Conservation (phyloP, 2,113 vertebrate genomes). For the Murina feae region DNA sequence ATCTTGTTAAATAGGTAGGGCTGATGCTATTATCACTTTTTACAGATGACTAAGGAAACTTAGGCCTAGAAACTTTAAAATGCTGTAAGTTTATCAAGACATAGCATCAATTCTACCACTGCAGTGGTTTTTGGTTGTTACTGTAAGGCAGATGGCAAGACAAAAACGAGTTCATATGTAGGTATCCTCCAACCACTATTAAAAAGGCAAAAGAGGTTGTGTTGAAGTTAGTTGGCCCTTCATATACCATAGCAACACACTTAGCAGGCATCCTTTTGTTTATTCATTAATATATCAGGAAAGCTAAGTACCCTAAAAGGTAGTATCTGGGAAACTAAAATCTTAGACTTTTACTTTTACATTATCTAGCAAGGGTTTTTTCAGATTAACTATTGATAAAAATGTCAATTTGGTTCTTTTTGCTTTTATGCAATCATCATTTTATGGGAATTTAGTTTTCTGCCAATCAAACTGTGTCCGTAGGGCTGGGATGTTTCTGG, state of each 20-base stretch:
- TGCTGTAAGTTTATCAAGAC: not conserved
- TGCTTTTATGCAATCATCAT: conserved; percentile 45
- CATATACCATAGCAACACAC: not conserved
- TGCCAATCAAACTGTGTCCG: conserved; percentile 38
- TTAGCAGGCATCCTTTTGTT: not conserved
- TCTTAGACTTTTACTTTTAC: conserved; percentile 29
- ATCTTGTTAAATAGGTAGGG: not conserved
- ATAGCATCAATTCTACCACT: not conserved
- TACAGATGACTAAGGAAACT: not conserved
- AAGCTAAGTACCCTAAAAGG: conserved; percentile 14
- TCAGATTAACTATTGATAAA: conserved; percentile 50
- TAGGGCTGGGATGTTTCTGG: conserved; percentile 40
- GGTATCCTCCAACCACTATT: not conserved
- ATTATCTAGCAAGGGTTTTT: conserved; percentile 31
- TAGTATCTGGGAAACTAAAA: conserved; percentile 30
- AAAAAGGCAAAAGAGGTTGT: not conserved
- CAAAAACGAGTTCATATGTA: not conserved
- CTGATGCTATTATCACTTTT: not conserved
- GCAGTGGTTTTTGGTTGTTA: not conserved
- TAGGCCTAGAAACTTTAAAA: not conserved
- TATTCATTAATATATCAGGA: not conserved
- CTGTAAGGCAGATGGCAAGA: not conserved
- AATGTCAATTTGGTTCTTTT: conserved; percentile 17
- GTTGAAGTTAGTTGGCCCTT: not conserved
- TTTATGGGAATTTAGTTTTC: conserved; percentile 35